These are phyloP conservation scores for Neoniphon sammara DNA, from an alignment of 2,797 vertebrate species.

Conservation along the genomic window DNA sequence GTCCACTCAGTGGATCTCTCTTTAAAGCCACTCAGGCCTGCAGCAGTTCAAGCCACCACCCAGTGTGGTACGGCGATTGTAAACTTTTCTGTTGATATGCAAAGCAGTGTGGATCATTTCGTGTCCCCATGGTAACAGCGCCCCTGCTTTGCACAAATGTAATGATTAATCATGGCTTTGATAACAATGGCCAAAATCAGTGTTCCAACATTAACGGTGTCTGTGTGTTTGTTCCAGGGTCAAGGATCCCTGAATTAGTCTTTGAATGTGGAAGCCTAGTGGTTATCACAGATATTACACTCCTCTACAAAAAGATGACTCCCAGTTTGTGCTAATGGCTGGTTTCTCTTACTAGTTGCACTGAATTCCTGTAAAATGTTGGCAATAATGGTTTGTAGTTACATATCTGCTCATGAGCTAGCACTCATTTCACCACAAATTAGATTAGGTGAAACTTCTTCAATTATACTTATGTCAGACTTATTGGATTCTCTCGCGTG, in stretches of 20 bases:
- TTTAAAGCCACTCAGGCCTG: conserved; percentile 46
- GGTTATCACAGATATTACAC: conserved; percentile 19
- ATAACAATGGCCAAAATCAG: conserved; percentile 70
- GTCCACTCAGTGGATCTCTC: conserved; percentile 32
- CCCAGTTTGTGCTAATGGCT: conserved; percentile 13
- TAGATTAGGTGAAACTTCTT: conserved; percentile 8
- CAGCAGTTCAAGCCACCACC: conserved; percentile 51
- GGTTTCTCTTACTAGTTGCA: not conserved
- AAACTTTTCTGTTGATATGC: conserved; percentile 82
- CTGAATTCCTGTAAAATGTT: not conserved
- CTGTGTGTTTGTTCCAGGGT: not conserved
- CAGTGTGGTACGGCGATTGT: conserved; percentile 59
- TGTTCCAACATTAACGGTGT: conserved; percentile 59
- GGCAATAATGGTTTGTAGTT: not conserved
- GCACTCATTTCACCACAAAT: conserved; percentile 4
- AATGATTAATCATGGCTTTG: conserved; percentile 79
- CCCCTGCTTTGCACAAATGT: conserved; percentile 77
- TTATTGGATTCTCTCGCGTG: conserved; percentile 22
- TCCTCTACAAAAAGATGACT: conserved; percentile 1
- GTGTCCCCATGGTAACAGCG: conserved; percentile 74
- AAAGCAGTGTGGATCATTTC: conserved; percentile 77
- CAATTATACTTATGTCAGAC: not conserved
- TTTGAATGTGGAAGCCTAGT: conserved; percentile 24
- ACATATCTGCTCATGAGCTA: conserved; percentile 4
- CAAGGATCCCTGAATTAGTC: not conserved